phyloP scores from a whole-genome alignment of 1,140 invertebrate species.

The Diprion similis region DNA sequence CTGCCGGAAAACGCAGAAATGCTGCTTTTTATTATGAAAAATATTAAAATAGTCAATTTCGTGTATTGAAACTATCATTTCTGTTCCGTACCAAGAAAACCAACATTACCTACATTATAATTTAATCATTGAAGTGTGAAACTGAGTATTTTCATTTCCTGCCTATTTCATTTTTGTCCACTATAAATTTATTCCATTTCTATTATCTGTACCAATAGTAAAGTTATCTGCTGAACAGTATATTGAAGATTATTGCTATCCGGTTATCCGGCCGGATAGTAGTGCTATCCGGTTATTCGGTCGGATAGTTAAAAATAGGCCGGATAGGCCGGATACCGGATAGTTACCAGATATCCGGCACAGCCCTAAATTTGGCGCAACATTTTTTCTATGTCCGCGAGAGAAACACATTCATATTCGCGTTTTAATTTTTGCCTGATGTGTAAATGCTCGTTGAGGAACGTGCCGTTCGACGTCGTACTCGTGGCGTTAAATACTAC shows the following conservation, averaged over 20 bases:
- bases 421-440: slow-evolving; percentile 6
- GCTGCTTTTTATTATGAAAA: too few relatives aligned
- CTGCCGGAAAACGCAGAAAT: too few relatives aligned
- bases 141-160: too few relatives aligned
- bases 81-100: too few relatives aligned
- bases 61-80: background rate
- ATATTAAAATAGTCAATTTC: background rate
- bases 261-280: background rate
- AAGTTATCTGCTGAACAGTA: background rate
- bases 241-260: background rate
- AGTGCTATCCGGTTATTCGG: background rate
- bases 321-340: background rate
- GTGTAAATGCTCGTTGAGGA: slow-evolving; percentile 37
- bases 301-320: background rate
- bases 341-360: too few relatives aligned
- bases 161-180: too few relatives aligned
- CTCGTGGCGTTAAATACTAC: slow-evolving; percentile 41
- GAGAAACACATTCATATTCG: background rate
- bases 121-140: slow-evolving; percentile 3
- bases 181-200: too few relatives aligned
- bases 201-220: background rate
- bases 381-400: slow-evolving; percentile 9
- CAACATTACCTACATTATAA: too few relatives aligned
- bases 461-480: slow-evolving; percentile 31
- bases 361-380: too few relatives aligned